phyloP scores from a whole-genome alignment of 2,797 vertebrate genomes.

The Eulemur albifrons region DNA sequence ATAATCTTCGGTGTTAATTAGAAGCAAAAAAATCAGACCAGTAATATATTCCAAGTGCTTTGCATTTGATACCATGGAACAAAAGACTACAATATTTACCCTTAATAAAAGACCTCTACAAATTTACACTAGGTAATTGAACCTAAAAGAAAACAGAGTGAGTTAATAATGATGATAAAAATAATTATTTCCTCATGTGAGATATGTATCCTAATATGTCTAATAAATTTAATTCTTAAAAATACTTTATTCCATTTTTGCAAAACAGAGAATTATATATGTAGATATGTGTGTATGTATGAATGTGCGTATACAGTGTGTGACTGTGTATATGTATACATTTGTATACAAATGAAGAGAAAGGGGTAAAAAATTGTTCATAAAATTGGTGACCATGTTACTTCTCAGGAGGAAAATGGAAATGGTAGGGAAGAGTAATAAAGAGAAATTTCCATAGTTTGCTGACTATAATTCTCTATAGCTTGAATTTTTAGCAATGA shows the following conservation, averaged over 20 bases:
- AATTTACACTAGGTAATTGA: constrained; percentile 68
- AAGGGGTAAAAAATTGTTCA: not conserved
- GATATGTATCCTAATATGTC: not conserved
- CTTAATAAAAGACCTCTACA: constrained; percentile 38
- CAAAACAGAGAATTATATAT: not conserved
- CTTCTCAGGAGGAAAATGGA: not conserved
- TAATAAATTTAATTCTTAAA: constrained; percentile 31
- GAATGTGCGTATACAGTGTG: not conserved
- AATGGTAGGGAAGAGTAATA: not conserved
- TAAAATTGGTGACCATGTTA: not conserved
- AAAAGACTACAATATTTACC: constrained; percentile 45
- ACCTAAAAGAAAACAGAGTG: constrained; percentile 48
- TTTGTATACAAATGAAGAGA: not conserved
- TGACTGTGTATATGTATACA: not conserved
- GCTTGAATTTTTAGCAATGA: constrained; percentile 36
- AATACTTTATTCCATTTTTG: not conserved
- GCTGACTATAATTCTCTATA: not conserved
- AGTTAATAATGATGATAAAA: constrained; percentile 57
- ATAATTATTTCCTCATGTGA: not conserved
- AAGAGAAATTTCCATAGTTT: not conserved
- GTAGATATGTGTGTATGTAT: not conserved
- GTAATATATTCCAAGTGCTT: constrained; percentile 51
- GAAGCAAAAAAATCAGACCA: constrained; percentile 43
- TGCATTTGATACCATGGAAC: not conserved
- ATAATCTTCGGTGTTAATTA: constrained; percentile 42